Evolutionary conservation across 2,113 vertebrate species (phyloP), one percentile per base, ranked within the genome.

Genomic region (Phoenicopterus ruber): DNA sequence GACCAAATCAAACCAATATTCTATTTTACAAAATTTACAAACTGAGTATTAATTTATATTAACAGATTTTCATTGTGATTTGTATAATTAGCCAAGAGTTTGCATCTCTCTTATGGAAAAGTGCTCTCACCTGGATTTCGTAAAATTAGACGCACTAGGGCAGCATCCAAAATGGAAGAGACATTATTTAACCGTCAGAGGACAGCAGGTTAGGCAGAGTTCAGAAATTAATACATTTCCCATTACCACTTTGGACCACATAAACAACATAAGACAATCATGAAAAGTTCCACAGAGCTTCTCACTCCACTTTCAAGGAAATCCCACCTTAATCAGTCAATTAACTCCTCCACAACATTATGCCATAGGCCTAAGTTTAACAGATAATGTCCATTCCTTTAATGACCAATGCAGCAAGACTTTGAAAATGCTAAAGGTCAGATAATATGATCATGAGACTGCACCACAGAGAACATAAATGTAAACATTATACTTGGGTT

Each of bases 11-110:
- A 92, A 58, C 12, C 85, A 59, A 62, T 44, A 40, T 40, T 91
- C 85, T 97, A 92, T 78, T 36, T 82, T 88, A 95, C 96, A 97
- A 86, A 81, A 90, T 96, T 81, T 95, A 96, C 95, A 97, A 71
- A 49, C 31, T 5, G 6, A 71, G 44, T 11, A 24, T 54, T 85
- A 16, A n/a, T 90, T 73, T 55, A 2, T 13, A 55, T 18, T 24
- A 32, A 59, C 66, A 54, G 5, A 3, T 44, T 81, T 86, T n/a
- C 77, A 16, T 7, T 34, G 66, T n/a, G 54, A 83, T 92, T 77
- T 36, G 50, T 58, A 66, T 50, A 17, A 1, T 55, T 54, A 38
- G 19, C 28, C 38, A 46, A 71, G 86, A 93, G 62, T 81, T 90
- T 71, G 80, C 8, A 34, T 88, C 54, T 96, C 55, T 82, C 66